Conservation (phyloP, 2,888 invertebrate genomes). For the Macropis europaea region DNA sequence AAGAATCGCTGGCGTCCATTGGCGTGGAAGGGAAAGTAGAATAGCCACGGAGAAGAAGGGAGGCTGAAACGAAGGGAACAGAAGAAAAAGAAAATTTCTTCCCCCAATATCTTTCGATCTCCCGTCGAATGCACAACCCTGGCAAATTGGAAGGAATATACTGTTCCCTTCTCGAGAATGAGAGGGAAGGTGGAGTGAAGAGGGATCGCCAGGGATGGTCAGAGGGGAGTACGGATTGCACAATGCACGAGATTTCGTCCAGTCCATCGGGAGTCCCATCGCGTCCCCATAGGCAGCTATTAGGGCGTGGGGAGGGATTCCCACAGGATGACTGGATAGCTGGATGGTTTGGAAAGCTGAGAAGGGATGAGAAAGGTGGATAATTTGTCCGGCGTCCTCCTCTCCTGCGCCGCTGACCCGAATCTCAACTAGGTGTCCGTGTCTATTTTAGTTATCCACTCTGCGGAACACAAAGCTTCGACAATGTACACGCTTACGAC, state of each 20-base stretch:
- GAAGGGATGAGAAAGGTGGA: constrained; percentile 58
- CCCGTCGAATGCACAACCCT: constrained; percentile 64
- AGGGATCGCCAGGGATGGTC: constrained; percentile 22
- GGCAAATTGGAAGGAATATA: constrained; percentile 67
- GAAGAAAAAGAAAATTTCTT: constrained; percentile 53
- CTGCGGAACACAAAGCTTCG: constrained; percentile 1
- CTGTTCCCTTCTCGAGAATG: constrained; percentile 29
- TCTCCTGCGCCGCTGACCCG: constrained; percentile 71
- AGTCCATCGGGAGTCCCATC: constrained; percentile 71
- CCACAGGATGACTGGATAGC: constrained; percentile 55
- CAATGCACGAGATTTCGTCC: constrained; percentile 73
- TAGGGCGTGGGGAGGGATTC: constrained; percentile 62
- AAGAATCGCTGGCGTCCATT: constrained; percentile 18
- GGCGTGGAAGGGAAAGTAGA: constrained; percentile 33
- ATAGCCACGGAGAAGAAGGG: not conserved
- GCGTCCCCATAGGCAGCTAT: constrained; percentile 71
- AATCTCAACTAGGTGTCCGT: constrained; percentile 73
- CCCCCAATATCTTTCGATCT: constrained; percentile 63
- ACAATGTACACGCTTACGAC: constrained; percentile 4
- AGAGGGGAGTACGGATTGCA: constrained; percentile 52
- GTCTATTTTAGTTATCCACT: constrained; percentile 60
- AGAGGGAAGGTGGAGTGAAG: constrained; percentile 19
- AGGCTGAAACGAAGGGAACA: not conserved
- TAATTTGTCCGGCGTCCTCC: constrained; percentile 73
- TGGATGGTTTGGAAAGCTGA: constrained; percentile 56